Percentiles rank a stretch among this genome's conserved stretches.
These are phyloP conservation scores for Drosophila helvetica DNA, from an alignment of 2,888 invertebrate species.

Conservation along the genomic window DNA sequence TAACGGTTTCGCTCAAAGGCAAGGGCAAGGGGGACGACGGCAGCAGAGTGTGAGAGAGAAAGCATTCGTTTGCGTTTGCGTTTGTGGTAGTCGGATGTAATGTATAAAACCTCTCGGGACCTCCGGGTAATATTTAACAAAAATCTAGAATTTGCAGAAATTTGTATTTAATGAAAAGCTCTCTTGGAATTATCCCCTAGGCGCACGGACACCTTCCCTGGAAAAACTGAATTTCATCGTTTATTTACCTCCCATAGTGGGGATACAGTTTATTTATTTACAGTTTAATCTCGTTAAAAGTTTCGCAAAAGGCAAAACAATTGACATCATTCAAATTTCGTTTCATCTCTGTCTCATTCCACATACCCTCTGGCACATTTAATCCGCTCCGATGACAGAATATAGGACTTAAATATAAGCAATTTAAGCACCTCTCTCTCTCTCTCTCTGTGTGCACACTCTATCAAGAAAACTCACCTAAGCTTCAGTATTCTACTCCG, in stretches of 20 bases:
- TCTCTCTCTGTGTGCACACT: no score
- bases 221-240: no score
- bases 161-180: neutral
- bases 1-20: neutral
- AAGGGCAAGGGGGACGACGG: neutral
- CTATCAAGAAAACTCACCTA: neutral
- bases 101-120: neutral
- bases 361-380: neutral
- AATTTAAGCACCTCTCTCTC: no score
- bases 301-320: neutral
- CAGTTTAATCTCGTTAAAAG: neutral
- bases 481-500: neutral
- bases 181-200: no score
- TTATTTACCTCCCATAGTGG: no score
- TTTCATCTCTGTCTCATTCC: neutral
- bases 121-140: neutral
- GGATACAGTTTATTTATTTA: neutral
- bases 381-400: neutral
- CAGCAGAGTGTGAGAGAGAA: slow-evolving; percentile 2
- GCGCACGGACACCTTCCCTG: no score
- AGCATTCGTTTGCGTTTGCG: neutral
- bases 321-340: neutral
- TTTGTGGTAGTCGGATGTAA: neutral
- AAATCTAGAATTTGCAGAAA: neutral
- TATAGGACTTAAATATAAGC: no score